Percentiles rank a stretch among this genome's conserved stretches.
Evolutionary conservation across 2,888 invertebrate genomes (phyloP).

Genomic region (Elmis aenea): DNA sequence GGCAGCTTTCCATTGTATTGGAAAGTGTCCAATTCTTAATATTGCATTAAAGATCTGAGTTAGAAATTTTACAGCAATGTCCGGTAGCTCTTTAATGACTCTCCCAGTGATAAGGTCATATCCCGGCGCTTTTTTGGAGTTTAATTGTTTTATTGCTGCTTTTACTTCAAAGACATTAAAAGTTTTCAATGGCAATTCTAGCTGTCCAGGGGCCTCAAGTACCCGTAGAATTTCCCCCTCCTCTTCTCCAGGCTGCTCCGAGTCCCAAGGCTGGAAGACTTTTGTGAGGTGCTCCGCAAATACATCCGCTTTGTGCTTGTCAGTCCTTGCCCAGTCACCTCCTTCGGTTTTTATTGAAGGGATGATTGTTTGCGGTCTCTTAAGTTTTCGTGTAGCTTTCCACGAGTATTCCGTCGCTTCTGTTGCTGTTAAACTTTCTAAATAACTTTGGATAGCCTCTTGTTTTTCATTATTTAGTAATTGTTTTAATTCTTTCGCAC

Average conservation of each 20-base stretch:
- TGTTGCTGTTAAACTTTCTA: neutral
- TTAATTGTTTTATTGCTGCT: neutral
- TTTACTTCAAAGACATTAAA: neutral
- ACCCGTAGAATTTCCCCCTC: neutral
- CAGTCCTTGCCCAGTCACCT: conserved; percentile 1
- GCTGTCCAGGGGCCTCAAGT: neutral
- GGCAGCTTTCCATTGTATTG: no score
- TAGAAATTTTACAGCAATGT: no score
- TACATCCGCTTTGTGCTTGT: conserved; percentile 1
- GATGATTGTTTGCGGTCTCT: neutral
- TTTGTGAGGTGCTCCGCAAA: conserved; percentile 2
- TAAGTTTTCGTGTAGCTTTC: conserved; percentile 1
- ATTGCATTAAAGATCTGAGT: no score
- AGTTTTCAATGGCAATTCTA: conserved; percentile 1
- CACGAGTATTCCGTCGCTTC: conserved; percentile 2
- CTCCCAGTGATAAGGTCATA: no score
- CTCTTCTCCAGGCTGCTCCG: conserved; percentile 1
- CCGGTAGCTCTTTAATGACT: no score
- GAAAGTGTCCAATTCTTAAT: no score
- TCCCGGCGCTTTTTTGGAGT: no score
- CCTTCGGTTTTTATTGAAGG: neutral
- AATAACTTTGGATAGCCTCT: conserved; percentile 1
- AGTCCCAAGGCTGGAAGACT: neutral
- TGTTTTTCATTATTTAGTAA: neutral
- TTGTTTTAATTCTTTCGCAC: conserved; percentile 1